Conservation (phyloP, 2,797 vertebrate genomes). For the Sebastes steindachneri region DNA sequence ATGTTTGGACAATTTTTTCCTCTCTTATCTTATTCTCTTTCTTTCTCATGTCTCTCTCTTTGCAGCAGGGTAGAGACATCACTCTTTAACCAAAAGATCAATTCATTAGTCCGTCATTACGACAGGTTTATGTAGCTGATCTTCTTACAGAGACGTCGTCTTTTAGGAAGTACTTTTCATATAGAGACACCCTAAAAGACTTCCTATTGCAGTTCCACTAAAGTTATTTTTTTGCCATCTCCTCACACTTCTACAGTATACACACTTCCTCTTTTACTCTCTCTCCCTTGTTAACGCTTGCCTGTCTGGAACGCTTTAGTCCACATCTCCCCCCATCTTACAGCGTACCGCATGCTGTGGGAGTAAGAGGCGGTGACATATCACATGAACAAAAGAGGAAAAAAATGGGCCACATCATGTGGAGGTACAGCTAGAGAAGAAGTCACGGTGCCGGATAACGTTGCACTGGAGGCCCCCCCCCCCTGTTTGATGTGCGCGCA, state of each 20-base stretch:
- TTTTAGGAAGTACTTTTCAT: background rate
- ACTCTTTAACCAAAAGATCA: background rate
- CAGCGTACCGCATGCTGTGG: background rate
- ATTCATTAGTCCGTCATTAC: background rate
- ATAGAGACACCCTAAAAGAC: background rate
- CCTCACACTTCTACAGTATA: background rate
- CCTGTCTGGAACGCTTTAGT: slow-evolving; percentile 14
- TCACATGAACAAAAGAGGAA: slow-evolving; percentile 47
- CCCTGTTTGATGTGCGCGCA: slow-evolving; percentile 59
- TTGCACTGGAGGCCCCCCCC: slow-evolving; percentile 47
- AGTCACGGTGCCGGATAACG: slow-evolving; percentile 20
- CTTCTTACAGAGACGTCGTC: background rate
- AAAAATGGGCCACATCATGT: slow-evolving; percentile 54
- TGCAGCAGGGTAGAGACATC: background rate
- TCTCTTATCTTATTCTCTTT: background rate
- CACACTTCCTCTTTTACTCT: slow-evolving; percentile 10
- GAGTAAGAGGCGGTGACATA: slow-evolving; percentile 57
- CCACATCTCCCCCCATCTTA: background rate
- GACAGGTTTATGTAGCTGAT: background rate
- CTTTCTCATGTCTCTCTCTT: background rate
- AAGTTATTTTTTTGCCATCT: slow-evolving; percentile 7
- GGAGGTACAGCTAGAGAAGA: slow-evolving; percentile 45
- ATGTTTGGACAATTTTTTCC: background rate
- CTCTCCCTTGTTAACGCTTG: slow-evolving; percentile 13
- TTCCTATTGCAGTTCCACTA: slow-evolving; percentile 6